These are phyloP conservation scores for Drosophila bocki DNA, from an alignment of 1,140 invertebrate species.

Conservation along the genomic window DNA sequence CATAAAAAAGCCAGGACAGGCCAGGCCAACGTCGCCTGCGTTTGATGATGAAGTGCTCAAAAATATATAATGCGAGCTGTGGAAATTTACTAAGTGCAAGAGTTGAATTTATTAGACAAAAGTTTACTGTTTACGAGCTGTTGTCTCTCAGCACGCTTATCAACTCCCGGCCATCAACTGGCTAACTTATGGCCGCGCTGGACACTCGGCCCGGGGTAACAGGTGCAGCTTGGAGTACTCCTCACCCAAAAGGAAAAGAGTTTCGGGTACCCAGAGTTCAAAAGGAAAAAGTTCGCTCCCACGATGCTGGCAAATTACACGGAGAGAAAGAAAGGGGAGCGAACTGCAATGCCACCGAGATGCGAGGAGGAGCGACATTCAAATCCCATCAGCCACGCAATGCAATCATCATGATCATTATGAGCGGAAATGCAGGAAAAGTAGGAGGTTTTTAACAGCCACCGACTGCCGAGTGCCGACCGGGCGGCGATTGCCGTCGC, in stretches of 20 bases:
- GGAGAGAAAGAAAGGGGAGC: conserved; percentile 39
- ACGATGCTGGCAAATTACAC: conserved; percentile 80
- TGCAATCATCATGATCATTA: conserved; percentile 84
- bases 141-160: conserved; percentile 69
- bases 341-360: neutral
- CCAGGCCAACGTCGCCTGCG: conserved; percentile 39
- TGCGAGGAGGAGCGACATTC: conserved; percentile 57
- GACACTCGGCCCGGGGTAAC: conserved; percentile 45
- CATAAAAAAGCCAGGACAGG: conserved; percentile 74
- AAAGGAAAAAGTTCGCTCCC: conserved; percentile 74
- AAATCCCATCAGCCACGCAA: conserved; percentile 82
- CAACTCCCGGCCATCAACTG: conserved; percentile 66
- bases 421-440: conserved; percentile 83
- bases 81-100: conserved; percentile 82
- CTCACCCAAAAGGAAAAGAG: conserved; percentile 27
- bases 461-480: conserved; percentile 64
- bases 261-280: conserved; percentile 47
- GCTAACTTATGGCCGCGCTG: conserved; percentile 65
- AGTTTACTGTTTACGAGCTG: conserved; percentile 80
- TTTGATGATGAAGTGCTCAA: conserved; percentile 81
- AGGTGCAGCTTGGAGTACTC: conserved; percentile 59
- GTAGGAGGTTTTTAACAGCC: conserved; percentile 83
- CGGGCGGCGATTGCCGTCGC: conserved; percentile 55
- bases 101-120: conserved; percentile 81
- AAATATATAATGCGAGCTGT: conserved; percentile 70